These are phyloP conservation scores for Perca schrenkii DNA, from an alignment of 2,113 vertebrate species.

Conservation along the genomic window DNA sequence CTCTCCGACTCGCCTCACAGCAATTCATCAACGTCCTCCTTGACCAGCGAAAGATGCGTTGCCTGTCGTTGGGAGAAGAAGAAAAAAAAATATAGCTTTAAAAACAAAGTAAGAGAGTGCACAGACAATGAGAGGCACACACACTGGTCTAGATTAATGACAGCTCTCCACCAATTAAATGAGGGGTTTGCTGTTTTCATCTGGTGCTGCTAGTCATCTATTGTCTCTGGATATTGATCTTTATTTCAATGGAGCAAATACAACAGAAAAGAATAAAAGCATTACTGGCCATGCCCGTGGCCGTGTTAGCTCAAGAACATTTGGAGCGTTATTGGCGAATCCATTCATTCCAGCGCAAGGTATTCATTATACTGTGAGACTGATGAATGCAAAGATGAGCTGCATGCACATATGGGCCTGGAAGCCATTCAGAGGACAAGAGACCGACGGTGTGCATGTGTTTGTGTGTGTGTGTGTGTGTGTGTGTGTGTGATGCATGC, in stretches of 20 bases:
- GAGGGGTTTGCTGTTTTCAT: constrained; percentile 62
- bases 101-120: constrained; percentile 63
- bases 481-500: constrained; percentile 27
- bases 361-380: constrained; percentile 69
- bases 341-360: constrained; percentile 61
- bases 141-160: constrained; percentile 69
- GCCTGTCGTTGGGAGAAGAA: constrained; percentile 48
- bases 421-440: constrained; percentile 52
- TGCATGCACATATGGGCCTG: constrained; percentile 45
- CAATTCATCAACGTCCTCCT: constrained; percentile 82
- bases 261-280: constrained; percentile 66
- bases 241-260: constrained; percentile 64
- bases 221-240: constrained; percentile 77
- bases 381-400: constrained; percentile 70
- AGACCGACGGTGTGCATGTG: constrained; percentile 28
- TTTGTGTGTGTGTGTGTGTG: constrained; percentile 21
- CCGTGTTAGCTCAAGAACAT: constrained; percentile 63
- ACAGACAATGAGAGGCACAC: constrained; percentile 50
- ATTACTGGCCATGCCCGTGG: constrained; percentile 29
- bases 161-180: constrained; percentile 68
- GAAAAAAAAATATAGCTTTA: constrained; percentile 40
- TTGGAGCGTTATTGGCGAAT: constrained; percentile 66
- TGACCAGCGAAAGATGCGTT: constrained; percentile 68
- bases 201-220: constrained; percentile 70
- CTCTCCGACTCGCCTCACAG: constrained; percentile 71